Conservation (phyloP, 2,888 invertebrate species). For the Eledone cirrhosa region DNA sequence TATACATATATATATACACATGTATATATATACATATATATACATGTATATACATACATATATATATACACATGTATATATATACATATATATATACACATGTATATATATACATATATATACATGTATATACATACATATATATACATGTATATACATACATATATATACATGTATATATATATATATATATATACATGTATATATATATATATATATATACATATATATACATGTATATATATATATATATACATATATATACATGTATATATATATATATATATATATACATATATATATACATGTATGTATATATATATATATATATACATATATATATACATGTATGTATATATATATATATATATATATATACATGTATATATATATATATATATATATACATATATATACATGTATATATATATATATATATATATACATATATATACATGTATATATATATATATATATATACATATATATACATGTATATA, state of each 20-base stretch:
- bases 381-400: background rate
- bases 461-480: background rate
- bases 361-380: background rate
- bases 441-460: background rate
- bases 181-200: background rate
- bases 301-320: background rate
- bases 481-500: background rate
- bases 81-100: background rate
- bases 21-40: background rate
- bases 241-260: background rate
- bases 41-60: background rate
- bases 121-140: background rate
- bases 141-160: background rate
- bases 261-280: background rate
- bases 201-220: background rate
- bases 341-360: background rate
- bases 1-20: background rate
- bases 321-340: background rate
- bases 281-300: background rate
- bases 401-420: background rate
- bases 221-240: background rate
- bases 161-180: background rate
- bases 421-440: background rate
- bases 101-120: background rate
- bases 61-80: background rate